Base-by-base conservation (phyloP, 2,797 vertebrate species). In the Scolopax rusticola region DNA sequence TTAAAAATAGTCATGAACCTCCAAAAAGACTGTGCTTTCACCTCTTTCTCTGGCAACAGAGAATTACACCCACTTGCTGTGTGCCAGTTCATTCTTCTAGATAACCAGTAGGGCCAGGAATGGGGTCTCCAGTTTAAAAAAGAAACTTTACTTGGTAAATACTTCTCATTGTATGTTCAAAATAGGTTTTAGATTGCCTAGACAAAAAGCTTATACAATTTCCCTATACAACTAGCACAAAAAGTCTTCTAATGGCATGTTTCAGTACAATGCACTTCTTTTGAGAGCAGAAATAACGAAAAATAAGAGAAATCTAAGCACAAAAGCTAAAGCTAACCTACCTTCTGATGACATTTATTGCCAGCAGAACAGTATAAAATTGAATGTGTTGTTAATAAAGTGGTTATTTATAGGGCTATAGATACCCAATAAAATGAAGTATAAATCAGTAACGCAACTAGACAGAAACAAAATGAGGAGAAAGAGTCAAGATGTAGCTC, bases 1-100 rank as follows among this genome's bases (percentile, higher is more conserved):
- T 90, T 96, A 90, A 95, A 97, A 97, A 95, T 95, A 96, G 92
- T 84, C 25, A 84, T 18, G 64, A 89, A 71, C 87, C 38, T 61
- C n/a, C 25, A 71, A 59, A 97, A 97, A 85, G 78, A 74, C 83
- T 89, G 68, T 93, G 79, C 84, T 89, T 93, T 68, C 71, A 89
- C 60, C 63, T 91, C 93, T 84, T 96, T 85, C 87, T 93, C 71
- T 93, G 76, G 89, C 92, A 96, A 47, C 41, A 36, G 73, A 28
- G 28, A 60, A 17, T 87, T 87, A 94, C 56, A 71, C 94, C 92
- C 86, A 77, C 91, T 86, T 73, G 77, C 80, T 89, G 45, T 43
- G 71, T 40, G 76, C 80, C 50, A 74, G 50, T 84, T 93, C 38
- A 74, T 93, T 94, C 77, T 95, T 91, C 57, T 60, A 81, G 41